phyloP scores from a whole-genome alignment of 2,888 invertebrate species.

The Pristionchus fissidentatus region DNA sequence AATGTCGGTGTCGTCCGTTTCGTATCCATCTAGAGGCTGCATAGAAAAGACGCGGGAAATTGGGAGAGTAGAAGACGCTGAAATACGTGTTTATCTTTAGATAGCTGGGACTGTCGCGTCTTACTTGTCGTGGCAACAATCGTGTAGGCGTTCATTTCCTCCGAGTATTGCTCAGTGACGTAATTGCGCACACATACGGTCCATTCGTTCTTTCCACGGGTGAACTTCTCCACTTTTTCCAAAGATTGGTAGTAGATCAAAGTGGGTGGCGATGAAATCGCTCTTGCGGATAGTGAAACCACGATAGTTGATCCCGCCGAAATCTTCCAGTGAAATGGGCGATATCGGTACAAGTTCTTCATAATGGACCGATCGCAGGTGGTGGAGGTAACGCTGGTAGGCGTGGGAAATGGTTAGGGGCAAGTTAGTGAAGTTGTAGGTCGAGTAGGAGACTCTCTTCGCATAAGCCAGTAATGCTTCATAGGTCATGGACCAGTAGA shows the following conservation, averaged over 20 bases:
- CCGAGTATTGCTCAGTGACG: not conserved
- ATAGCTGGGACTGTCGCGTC: not conserved
- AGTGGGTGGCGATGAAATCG: not conserved
- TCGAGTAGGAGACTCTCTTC: not conserved
- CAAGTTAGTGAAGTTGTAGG: not conserved
- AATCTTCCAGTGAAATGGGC: not conserved
- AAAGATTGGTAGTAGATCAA: not conserved
- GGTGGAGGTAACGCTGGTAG: not conserved
- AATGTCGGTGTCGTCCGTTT: not conserved
- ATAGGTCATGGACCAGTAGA: conserved; percentile 6
- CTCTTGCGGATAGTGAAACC: not conserved
- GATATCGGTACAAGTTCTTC: not conserved
- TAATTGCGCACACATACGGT: not conserved
- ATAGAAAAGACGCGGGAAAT: not conserved
- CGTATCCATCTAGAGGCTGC: conserved; percentile 28
- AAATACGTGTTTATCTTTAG: not conserved
- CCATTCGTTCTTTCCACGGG: not conserved
- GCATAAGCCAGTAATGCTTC: not conserved
- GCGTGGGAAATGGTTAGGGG: not conserved
- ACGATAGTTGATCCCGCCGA: not conserved
- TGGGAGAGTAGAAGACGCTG: not conserved
- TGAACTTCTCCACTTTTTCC: not conserved
- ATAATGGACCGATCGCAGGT: not conserved
- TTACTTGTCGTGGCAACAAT: not conserved
- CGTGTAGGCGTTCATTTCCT: not conserved